Evolutionary conservation across 2,888 invertebrate species (phyloP).

Genomic region (Helobdella robusta): DNA sequence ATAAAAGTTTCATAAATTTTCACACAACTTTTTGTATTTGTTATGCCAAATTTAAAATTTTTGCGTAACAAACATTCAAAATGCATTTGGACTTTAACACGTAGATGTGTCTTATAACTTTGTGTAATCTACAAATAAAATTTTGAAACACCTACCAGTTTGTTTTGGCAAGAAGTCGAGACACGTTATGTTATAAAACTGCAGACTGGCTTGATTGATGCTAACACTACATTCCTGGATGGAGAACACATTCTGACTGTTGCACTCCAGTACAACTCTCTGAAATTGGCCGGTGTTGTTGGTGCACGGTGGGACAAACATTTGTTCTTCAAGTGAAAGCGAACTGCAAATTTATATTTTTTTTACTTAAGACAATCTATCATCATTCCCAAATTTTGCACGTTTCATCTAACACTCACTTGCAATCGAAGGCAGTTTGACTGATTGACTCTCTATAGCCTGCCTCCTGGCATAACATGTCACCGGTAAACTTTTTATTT

Average conservation of each 20-base stretch:
- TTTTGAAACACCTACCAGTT: background rate
- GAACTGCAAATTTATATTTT: background rate
- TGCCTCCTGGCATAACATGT: constrained; percentile 22
- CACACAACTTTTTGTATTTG: too few species aligned
- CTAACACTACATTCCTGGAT: background rate
- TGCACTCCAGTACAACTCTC: constrained; percentile 5
- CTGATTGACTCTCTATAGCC: constrained; percentile 6
- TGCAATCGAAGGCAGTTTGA: constrained; percentile 8
- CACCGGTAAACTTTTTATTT: constrained; percentile 15
- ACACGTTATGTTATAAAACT: background rate
- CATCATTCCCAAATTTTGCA: too few species aligned
- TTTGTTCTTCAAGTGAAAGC: background rate
- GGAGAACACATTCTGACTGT: background rate
- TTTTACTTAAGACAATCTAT: too few species aligned
- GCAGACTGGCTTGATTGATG: background rate
- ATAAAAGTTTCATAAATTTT: too few species aligned
- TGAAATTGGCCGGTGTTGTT: background rate
- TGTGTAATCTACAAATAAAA: too few species aligned
- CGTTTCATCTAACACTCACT: too few species aligned
- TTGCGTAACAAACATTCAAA: too few species aligned
- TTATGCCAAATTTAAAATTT: too few species aligned
- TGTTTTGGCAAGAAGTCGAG: background rate
- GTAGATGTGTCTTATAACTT: too few species aligned
- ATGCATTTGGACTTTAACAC: too few species aligned
- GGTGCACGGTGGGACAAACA: constrained; percentile 2